Evolutionary conservation across 2,797 vertebrate genomes (phyloP).

Genomic region (Coregonus suidteri): DNA sequence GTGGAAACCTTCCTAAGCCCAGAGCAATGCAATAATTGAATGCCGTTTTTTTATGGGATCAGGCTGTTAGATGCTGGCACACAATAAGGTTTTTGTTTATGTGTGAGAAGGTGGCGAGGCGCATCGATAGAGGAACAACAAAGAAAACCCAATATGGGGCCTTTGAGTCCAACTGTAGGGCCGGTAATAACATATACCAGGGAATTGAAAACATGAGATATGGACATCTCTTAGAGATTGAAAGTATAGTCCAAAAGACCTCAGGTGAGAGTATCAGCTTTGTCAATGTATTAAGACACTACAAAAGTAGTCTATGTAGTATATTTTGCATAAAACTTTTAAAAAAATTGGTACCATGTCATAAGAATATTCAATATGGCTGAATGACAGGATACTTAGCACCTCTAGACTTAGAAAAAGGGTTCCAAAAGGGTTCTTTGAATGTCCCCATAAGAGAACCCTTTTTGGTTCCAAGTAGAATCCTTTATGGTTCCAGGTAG

Average conservation of each 20-base stretch:
- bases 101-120: neutral
- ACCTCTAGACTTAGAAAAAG: neutral
- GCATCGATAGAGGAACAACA: constrained; percentile 11
- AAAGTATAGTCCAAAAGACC: neutral
- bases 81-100: constrained; percentile 4
- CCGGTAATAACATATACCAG: constrained; percentile 3
- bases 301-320: neutral
- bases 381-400: neutral
- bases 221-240: neutral
- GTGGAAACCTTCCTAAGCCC: neutral
- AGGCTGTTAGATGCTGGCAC: constrained; percentile 7
- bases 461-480: too few relatives aligned
- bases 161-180: neutral
- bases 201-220: constrained; percentile 13
- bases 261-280: constrained; percentile 8
- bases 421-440: too few relatives aligned
- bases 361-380: neutral
- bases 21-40: constrained; percentile 21
- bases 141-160: constrained; percentile 22
- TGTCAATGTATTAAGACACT: neutral
- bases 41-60: constrained; percentile 19
- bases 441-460: too few relatives aligned
- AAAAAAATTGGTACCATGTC: neutral
- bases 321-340: neutral
- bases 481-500: too few relatives aligned